Evolutionary conservation across 2,797 vertebrate genomes (phyloP).

Genomic region (Halcyon smyrnensis): DNA sequence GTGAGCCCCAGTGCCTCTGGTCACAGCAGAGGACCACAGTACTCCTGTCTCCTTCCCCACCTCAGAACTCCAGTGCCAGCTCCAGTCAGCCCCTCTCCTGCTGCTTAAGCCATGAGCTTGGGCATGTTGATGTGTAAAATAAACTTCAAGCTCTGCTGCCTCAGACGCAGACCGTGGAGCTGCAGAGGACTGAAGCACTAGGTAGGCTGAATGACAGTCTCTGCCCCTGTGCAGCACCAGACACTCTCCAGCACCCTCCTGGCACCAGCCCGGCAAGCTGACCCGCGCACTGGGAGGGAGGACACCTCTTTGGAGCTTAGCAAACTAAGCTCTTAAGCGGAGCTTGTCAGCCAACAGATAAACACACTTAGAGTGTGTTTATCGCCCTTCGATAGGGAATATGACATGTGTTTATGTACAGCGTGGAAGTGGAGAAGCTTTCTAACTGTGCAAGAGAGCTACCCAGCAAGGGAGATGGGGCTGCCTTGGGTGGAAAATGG

Average conservation of each 20-base stretch:
- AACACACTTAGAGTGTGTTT: slow-evolving; percentile 40
- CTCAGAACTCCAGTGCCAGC: accelerated
- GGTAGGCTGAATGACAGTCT: not conserved
- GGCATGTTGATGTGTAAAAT: accelerated
- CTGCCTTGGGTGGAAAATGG: not conserved
- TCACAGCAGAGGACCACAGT: not conserved
- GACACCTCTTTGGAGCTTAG: not conserved
- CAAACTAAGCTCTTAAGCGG: not conserved
- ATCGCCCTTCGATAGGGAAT: not conserved
- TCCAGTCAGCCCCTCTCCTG: not conserved
- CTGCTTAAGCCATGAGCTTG: accelerated
- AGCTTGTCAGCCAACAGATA: slow-evolving; percentile 41
- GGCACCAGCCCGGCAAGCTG: accelerated
- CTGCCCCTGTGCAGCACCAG: not conserved
- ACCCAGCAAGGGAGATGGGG: accelerated
- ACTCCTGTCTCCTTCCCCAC: not conserved
- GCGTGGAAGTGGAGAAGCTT: not conserved
- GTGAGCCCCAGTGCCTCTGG: accelerated
- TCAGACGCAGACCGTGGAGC: accelerated
- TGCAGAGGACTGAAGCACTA: not conserved
- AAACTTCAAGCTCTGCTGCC: not conserved
- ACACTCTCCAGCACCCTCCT: not conserved
- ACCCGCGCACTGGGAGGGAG: accelerated
- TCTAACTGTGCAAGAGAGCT: not conserved
- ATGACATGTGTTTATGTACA: not conserved